Base-by-base conservation (phyloP, 1,140 invertebrate species). In the Drosophila aff. region DNA sequence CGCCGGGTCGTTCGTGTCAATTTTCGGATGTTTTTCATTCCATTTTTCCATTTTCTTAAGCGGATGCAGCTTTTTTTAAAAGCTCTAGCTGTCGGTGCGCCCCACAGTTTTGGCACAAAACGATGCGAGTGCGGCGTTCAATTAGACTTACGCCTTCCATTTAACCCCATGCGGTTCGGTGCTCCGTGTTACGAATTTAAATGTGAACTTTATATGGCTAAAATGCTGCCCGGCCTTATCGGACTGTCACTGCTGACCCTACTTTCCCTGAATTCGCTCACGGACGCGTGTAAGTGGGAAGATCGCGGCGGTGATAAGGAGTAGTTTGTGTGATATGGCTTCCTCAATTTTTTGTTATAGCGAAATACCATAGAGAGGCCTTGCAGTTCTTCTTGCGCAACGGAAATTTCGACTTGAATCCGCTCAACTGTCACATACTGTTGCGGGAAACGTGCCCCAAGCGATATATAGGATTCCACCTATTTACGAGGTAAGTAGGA, bases 371-470 rank as follows among this genome's bases (percentile, higher is more conserved):
- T 13, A 31, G 28, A 40, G 85, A 90, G 8, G 44, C 75, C 31
- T 60, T 89, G 69, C 78, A 85, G 16, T 89, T 84, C 64, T 81
- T 89, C 40, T 71, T 84, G 57, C 81, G 85, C 21, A 89, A 89
- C 31, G 85, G 85, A 23, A 89, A 89, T 18, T 92, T 92, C 43
- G 76, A 92, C 68, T 63, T 92, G 31, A 90, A 91, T 75, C 90
- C 85, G 36, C 76, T 92, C 16, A 84, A 92, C 52, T 92, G 91
- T 58, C 81, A 81, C 49, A 53, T 92, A 55, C 53, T 81, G 23
- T 31, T 64, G 40, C 71, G 64, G 72, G 69, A 89, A 68, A 74
- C 79, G 16, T 92, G 91, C 33, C 83, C 91, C 40, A 71, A 67
- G 38, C 61, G 64, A 15, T 89, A 82, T 46, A 79, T 92, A 50